These are phyloP conservation scores for Agrochola macilenta DNA, from an alignment of 2,888 invertebrate species.

Conservation along the genomic window DNA sequence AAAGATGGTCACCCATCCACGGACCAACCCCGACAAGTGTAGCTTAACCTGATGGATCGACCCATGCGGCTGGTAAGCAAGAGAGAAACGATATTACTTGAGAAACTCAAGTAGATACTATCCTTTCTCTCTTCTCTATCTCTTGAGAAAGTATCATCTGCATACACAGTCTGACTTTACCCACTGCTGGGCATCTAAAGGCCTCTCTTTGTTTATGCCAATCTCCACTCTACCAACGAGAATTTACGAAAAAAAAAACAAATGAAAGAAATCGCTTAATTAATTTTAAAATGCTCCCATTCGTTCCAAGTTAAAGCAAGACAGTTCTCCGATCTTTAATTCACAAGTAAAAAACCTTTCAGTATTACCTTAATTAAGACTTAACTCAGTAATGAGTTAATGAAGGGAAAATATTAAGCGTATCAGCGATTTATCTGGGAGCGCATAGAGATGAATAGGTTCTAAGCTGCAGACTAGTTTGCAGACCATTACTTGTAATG, in stretches of 20 bases:
- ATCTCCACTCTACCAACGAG: accelerated
- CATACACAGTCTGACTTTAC: too few relatives aligned
- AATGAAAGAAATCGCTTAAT: neutral
- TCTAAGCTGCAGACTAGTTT: constrained; percentile 54
- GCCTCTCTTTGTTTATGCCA: neutral
- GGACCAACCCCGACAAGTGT: too few relatives aligned
- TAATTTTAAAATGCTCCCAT: constrained; percentile 24
- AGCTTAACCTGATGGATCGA: too few relatives aligned
- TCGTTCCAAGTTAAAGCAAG: constrained; percentile 24
- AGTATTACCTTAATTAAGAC: constrained; percentile 58
- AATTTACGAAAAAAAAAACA: too few relatives aligned
- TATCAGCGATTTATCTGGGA: constrained; percentile 61
- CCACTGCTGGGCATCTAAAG: neutral
- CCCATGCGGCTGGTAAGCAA: too few relatives aligned
- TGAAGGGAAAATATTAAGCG: constrained; percentile 66
- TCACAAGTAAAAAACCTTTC: constrained; percentile 40
- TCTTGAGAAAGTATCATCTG: too few relatives aligned
- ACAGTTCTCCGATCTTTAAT: constrained; percentile 28
- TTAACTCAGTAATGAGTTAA: constrained; percentile 65
- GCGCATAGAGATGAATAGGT: constrained; percentile 57
- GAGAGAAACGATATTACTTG: too few relatives aligned
- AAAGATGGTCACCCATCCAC: too few relatives aligned
- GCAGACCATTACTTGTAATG: constrained; percentile 53
- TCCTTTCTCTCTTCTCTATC: too few relatives aligned
- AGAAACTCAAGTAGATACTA: too few relatives aligned